Percentiles rank a stretch among this genome's conserved stretches.
Evolutionary conservation across 2,113 vertebrate species (phyloP).

Genomic region (Pelmatolapia mariae): DNA sequence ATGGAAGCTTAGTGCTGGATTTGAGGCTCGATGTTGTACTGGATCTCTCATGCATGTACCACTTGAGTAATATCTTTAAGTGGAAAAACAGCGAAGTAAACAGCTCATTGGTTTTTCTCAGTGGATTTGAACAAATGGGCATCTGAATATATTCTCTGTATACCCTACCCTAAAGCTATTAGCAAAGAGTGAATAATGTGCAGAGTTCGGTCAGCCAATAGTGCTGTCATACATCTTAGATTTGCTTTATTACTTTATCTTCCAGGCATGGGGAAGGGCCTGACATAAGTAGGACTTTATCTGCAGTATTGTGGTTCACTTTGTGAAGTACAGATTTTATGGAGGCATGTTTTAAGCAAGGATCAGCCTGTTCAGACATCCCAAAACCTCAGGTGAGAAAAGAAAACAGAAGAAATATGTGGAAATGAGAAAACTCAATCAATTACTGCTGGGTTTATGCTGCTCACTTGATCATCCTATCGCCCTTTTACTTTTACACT

Average conservation of each 20-base stretch:
- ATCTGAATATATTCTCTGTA: background rate
- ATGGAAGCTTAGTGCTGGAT: background rate
- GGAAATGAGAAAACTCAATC: background rate
- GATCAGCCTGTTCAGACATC: background rate
- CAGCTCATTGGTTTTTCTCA: background rate
- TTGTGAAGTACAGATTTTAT: background rate
- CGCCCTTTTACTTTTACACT: background rate
- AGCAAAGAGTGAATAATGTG: background rate
- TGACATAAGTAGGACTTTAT: background rate
- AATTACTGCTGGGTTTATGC: background rate
- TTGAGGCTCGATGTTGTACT: background rate
- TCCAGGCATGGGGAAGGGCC: background rate
- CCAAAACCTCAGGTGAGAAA: background rate
- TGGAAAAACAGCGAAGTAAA: background rate
- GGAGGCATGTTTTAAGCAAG: background rate
- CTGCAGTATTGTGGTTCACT: background rate
- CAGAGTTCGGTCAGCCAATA: background rate
- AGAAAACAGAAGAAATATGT: background rate
- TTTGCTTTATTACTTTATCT: slow-evolving; percentile 1
- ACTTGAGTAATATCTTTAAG: background rate
- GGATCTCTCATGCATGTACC: background rate
- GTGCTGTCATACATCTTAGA: background rate
- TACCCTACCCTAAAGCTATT: background rate
- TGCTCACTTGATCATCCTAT: background rate
- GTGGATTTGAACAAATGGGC: background rate